Evolutionary conservation across 2,113 vertebrate species (phyloP).

Genomic region (Microcebus murinus): DNA sequence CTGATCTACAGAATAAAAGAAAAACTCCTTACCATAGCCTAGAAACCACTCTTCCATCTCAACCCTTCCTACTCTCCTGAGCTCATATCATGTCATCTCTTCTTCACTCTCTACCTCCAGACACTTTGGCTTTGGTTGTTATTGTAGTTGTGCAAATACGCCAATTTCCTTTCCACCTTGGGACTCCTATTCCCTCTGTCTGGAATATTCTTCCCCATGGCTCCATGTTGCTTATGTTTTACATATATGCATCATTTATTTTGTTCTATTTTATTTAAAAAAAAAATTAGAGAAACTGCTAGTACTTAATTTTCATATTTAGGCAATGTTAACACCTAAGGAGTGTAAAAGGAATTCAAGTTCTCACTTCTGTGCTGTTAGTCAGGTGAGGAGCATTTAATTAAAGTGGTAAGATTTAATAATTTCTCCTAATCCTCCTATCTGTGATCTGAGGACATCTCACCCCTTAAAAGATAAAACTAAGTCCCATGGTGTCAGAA

Average conservation of each 20-base stretch:
- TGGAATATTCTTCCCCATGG: not conserved
- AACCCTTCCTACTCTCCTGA: not conserved
- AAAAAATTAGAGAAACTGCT: conserved; percentile 40
- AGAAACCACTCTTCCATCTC: not conserved
- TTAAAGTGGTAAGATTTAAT: conserved; percentile 70
- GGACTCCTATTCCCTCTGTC: not conserved
- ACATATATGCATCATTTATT: not conserved
- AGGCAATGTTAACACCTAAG: conserved; percentile 64
- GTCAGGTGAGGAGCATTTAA: conserved; percentile 73
- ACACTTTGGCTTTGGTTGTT: not conserved
- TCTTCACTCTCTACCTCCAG: not conserved
- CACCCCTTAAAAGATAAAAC: conserved; percentile 16
- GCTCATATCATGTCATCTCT: not conserved
- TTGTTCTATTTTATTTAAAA: not conserved
- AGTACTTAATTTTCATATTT: conserved; percentile 68
- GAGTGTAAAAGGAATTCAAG: conserved; percentile 56
- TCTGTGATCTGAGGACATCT: conserved; percentile 52
- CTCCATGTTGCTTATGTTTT: not conserved
- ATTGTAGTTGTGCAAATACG: not conserved
- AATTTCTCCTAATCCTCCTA: conserved; percentile 59
- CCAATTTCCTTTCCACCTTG: not conserved
- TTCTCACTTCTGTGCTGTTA: conserved; percentile 65
- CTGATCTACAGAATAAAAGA: conserved; percentile 24
- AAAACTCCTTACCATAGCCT: not conserved
- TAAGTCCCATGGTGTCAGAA: not conserved